These are phyloP conservation scores for Papilio gigon DNA, from an alignment of 2,888 invertebrate species.

Conservation along the genomic window DNA sequence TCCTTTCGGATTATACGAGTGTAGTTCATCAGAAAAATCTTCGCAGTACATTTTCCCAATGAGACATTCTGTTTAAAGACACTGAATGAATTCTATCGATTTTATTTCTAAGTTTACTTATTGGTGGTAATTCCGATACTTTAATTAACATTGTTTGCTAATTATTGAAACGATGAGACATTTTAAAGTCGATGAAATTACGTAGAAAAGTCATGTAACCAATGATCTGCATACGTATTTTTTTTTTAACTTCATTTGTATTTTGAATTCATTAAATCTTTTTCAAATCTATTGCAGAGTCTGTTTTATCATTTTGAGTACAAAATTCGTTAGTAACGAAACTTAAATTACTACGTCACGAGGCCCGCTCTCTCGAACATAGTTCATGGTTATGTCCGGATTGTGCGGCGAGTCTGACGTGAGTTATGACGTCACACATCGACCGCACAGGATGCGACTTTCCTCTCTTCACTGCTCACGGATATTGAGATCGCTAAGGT, in stretches of 20 bases:
- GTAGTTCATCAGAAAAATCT: conserved; percentile 50
- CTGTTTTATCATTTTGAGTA: conserved; percentile 6
- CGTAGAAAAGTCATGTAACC: too few relatives aligned
- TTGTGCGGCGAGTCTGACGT: conserved; percentile 54
- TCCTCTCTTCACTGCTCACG: conserved; percentile 48
- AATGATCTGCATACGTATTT: too few relatives aligned
- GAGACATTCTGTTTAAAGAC: conserved; percentile 4
- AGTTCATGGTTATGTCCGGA: conserved; percentile 37
- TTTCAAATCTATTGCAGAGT: too few relatives aligned
- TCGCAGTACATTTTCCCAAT: conserved; percentile 45
- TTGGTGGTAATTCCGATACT: too few relatives aligned
- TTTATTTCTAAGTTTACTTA: too few relatives aligned
- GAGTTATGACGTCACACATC: conserved; percentile 60
- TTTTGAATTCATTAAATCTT: background rate
- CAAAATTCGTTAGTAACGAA: conserved; percentile 13
- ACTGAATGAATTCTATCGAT: background rate
- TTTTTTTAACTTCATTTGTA: too few relatives aligned
- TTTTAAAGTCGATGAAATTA: too few relatives aligned
- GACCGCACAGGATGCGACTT: conserved; percentile 51
- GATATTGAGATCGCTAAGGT: conserved; percentile 54
- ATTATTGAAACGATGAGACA: too few relatives aligned
- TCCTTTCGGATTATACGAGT: conserved; percentile 53
- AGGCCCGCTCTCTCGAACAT: conserved; percentile 15
- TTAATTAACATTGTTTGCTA: background rate
- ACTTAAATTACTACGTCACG: conserved; percentile 31